Evolutionary conservation across 2,888 invertebrate species (phyloP).

Genomic region (Eilema depressum): DNA sequence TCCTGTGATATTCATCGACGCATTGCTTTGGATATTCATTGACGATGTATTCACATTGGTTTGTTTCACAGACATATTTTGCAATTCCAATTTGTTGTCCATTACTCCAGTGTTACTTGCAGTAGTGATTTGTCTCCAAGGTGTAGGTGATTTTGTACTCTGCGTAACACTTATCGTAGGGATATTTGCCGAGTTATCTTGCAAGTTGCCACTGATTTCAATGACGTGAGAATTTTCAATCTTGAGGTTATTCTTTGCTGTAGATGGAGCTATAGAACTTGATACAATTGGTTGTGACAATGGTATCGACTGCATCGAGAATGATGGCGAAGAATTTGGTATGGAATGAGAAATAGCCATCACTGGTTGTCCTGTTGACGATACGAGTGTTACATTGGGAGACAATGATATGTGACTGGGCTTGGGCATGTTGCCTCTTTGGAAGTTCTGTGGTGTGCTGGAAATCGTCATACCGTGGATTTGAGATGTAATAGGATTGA

Average conservation of each 20-base stretch:
- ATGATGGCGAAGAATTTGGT: slow-evolving; percentile 72
- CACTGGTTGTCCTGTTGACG: slow-evolving; percentile 81
- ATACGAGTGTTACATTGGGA: slow-evolving; percentile 80
- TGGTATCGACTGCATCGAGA: slow-evolving; percentile 80
- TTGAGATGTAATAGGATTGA: slow-evolving; percentile 84
- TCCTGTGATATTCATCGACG: slow-evolving; percentile 53
- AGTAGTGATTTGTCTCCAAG: slow-evolving; percentile 77
- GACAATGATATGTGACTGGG: slow-evolving; percentile 75
- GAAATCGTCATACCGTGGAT: slow-evolving; percentile 80
- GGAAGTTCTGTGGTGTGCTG: slow-evolving; percentile 72
- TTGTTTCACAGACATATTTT: slow-evolving; percentile 72
- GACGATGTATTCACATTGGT: slow-evolving; percentile 65
- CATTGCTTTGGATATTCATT: slow-evolving; percentile 71
- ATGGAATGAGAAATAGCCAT: slow-evolving; percentile 83
- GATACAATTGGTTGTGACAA: slow-evolving; percentile 83
- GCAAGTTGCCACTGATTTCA: slow-evolving; percentile 82
- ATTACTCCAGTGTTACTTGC: slow-evolving; percentile 56
- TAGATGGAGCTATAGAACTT: slow-evolving; percentile 79
- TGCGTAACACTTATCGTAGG: slow-evolving; percentile 84
- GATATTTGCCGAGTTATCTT: slow-evolving; percentile 71
- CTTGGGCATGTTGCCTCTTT: slow-evolving; percentile 73
- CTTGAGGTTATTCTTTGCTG: slow-evolving; percentile 75
- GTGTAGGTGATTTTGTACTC: slow-evolving; percentile 80
- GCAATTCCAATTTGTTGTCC: slow-evolving; percentile 77
- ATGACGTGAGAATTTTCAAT: slow-evolving; percentile 82